These are phyloP conservation scores for Volucella inflata DNA, from an alignment of 2,888 invertebrate genomes.

Conservation along the genomic window DNA sequence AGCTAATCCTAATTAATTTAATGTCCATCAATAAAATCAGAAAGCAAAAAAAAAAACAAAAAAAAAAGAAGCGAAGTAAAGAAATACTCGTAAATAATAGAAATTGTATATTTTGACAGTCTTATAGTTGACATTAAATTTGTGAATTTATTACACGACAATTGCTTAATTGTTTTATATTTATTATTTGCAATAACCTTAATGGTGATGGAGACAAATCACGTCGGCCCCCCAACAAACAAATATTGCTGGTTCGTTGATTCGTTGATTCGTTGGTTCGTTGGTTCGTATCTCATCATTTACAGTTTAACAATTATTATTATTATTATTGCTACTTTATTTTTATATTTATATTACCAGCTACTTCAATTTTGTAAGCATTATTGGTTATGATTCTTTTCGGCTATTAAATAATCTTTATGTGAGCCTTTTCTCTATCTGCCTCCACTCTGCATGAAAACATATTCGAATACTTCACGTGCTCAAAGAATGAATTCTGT, in stretches of 20 bases:
- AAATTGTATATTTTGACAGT: slow-evolving; percentile 51
- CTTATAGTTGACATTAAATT: slow-evolving; percentile 59
- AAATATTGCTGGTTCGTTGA: no score
- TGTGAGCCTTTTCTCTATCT: background rate
- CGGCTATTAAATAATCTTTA: slow-evolving; percentile 46
- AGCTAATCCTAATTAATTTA: slow-evolving; percentile 58
- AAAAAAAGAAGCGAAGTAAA: background rate
- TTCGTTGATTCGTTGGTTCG: no score
- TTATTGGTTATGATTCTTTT: slow-evolving; percentile 51
- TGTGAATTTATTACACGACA: slow-evolving; percentile 64
- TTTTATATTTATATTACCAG: slow-evolving; percentile 55
- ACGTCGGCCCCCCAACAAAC: slow-evolving; percentile 16
- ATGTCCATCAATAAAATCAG: slow-evolving; percentile 48
- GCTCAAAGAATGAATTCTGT: slow-evolving; percentile 17
- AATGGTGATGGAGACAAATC: slow-evolving; percentile 55
- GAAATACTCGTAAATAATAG: slow-evolving; percentile 12
- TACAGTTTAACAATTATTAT: slow-evolving; percentile 68
- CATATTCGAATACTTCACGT: slow-evolving; percentile 19
- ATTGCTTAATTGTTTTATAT: slow-evolving; percentile 61
- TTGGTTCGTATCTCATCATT: slow-evolving; percentile 56
- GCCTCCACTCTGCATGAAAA: no score
- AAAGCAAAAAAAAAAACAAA: slow-evolving; percentile 6
- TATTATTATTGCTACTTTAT: slow-evolving; percentile 70
- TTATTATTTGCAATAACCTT: slow-evolving; percentile 64
- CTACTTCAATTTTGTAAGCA: slow-evolving; percentile 60